phyloP scores from a whole-genome alignment of 2,797 vertebrate genomes.

The Eutrigla gurnardus region DNA sequence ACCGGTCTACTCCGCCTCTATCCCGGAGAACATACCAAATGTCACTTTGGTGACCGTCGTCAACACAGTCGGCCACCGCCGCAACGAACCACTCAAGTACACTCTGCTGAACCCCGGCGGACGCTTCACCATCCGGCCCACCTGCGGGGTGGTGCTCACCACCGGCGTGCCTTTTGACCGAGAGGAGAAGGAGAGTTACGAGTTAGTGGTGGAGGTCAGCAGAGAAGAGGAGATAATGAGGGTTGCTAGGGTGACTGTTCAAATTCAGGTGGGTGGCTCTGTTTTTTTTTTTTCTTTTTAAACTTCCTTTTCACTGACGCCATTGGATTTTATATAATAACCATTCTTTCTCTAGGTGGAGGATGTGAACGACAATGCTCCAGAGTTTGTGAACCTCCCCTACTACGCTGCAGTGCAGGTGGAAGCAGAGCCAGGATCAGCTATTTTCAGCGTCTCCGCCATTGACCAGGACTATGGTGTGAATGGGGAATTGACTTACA shows the following conservation, averaged over 20 bases:
- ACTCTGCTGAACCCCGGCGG: constrained; percentile 91
- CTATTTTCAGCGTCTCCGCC: constrained; percentile 90
- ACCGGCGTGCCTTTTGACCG: constrained; percentile 93
- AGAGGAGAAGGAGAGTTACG: constrained; percentile 89
- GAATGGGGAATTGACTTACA: constrained; percentile 92
- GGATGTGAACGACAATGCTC: constrained; percentile 95
- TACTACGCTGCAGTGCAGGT: constrained; percentile 95
- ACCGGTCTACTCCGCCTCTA: constrained; percentile 86
- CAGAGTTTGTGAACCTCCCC: constrained; percentile 92
- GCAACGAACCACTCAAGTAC: constrained; percentile 94
- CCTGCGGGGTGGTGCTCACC: constrained; percentile 94
- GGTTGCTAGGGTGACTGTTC: constrained; percentile 90
- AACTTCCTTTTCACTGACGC: not conserved
- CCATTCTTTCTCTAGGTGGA: constrained; percentile 80
- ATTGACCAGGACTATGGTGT: constrained; percentile 88
- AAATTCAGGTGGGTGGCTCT: constrained; percentile 83
- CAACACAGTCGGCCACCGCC: constrained; percentile 88
- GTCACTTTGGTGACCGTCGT: constrained; percentile 88
- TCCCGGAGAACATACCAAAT: constrained; percentile 90
- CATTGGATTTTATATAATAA: not conserved
- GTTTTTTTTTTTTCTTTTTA: not conserved
- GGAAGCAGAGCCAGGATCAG: constrained; percentile 88
- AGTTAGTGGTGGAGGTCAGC: constrained; percentile 93
- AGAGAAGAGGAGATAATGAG: constrained; percentile 87
- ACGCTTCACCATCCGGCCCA: constrained; percentile 90